A percentile compares a stretch with the other conserved stretches of the same genome.
Evolutionary conservation across 1,140 invertebrate genomes (phyloP).

Genomic region (Brachionus angularis): DNA sequence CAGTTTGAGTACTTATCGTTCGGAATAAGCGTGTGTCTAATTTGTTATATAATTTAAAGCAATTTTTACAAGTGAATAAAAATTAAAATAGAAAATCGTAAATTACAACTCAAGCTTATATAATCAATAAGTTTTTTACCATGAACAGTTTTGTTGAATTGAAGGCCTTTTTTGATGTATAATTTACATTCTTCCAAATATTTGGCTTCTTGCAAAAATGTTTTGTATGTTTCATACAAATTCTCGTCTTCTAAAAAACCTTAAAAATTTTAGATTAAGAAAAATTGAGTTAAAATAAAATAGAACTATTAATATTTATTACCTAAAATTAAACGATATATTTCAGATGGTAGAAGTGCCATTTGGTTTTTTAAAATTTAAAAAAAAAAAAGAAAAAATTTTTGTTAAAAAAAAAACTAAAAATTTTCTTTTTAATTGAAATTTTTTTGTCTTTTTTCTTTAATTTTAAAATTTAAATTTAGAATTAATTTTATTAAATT

Average conservation of each 20-base stretch:
- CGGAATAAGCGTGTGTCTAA: neutral
- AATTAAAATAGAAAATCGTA: neutral
- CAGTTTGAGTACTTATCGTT: neutral
- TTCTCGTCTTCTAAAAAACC: constrained; percentile 37
- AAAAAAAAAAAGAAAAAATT: neutral
- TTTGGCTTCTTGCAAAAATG: constrained; percentile 6
- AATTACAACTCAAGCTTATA: constrained; percentile 13
- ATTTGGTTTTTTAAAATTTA: constrained; percentile 24
- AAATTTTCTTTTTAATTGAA: neutral
- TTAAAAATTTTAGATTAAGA: neutral
- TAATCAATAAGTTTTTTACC: constrained; percentile 29
- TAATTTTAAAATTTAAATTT: too few relatives aligned
- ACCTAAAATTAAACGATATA: constrained; percentile 32
- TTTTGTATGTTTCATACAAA: constrained; percentile 26
- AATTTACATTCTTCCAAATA: constrained; percentile 25
- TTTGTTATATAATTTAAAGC: neutral
- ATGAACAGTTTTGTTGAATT: constrained; percentile 26
- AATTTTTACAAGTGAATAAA: neutral
- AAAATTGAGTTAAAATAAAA: too few relatives aligned
- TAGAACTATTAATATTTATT: too few relatives aligned
- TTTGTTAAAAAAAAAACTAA: constrained; percentile 6
- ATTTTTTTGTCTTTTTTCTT: too few relatives aligned
- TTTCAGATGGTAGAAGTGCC: constrained; percentile 28
- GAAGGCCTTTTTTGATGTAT: constrained; percentile 4
- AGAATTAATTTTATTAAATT: too few relatives aligned